Conservation (phyloP, 1,140 invertebrate species). For the Drosophila takahashii region DNA sequence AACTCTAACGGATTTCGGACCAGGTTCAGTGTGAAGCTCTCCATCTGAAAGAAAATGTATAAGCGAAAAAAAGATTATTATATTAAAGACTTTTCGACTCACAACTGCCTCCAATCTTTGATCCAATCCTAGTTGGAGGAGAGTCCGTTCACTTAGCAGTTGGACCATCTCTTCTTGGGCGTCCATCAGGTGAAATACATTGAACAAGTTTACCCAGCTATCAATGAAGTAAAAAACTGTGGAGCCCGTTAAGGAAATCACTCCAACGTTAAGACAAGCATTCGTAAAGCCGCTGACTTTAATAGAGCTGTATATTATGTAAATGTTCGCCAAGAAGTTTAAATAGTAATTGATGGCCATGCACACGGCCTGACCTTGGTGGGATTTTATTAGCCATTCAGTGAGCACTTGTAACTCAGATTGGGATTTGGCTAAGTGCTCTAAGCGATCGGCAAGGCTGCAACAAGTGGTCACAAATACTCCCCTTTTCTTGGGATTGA, state of each 20-base stretch:
- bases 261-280: no score
- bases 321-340: not conserved
- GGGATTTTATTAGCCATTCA: not conserved
- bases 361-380: not conserved
- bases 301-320: not conserved
- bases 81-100: not conserved
- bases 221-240: not conserved
- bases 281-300: not conserved
- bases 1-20: constrained; percentile 19
- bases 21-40: constrained; percentile 22
- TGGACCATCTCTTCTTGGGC: not conserved
- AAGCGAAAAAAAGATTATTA: not conserved
- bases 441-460: not conserved
- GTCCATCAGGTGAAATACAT: not conserved
- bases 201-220: not conserved
- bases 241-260: no score
- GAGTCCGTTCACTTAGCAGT: not conserved
- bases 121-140: not conserved
- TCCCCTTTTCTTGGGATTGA: not conserved
- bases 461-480: not conserved
- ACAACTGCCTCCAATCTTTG: not conserved
- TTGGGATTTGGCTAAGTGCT: not conserved
- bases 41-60: not conserved
- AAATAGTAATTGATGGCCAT: not conserved
- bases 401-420: not conserved